phyloP scores from a whole-genome alignment of 2,888 invertebrate species.

The Rhimphoctona megacephalus region DNA sequence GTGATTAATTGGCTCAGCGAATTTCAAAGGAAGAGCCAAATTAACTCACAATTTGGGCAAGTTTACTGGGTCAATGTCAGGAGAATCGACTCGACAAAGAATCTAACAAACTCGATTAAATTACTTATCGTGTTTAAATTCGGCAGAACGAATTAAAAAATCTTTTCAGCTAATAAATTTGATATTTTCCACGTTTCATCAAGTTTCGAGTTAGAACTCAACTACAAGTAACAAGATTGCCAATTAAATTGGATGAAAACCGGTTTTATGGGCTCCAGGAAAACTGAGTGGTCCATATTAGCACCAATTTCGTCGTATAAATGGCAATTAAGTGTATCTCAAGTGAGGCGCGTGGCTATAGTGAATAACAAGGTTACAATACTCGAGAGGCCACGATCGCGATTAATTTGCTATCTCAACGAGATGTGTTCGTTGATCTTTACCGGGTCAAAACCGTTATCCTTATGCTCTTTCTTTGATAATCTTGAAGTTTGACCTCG shows the following conservation, averaged over 20 bases:
- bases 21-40: neutral
- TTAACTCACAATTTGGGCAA: neutral
- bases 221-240: neutral
- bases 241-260: neutral
- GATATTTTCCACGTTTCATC: neutral
- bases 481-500: constrained; percentile 56
- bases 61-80: neutral
- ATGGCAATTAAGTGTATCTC: constrained; percentile 11
- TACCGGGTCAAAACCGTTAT: constrained; percentile 49
- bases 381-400: neutral
- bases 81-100: neutral
- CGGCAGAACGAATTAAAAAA: neutral
- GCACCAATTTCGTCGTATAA: neutral
- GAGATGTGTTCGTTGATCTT: constrained; percentile 11
- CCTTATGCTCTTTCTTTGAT: constrained; percentile 14
- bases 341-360: constrained; percentile 31
- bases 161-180: neutral
- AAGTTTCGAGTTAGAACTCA: neutral
- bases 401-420: constrained; percentile 27
- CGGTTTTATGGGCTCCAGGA: neutral
- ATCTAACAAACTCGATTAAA: neutral
- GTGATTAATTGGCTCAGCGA: neutral
- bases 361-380: constrained; percentile 16
- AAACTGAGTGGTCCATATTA: constrained; percentile 8
- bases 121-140: neutral